These are phyloP conservation scores for Polietes domitor DNA, from an alignment of 2,888 invertebrate genomes.

Conservation along the genomic window DNA sequence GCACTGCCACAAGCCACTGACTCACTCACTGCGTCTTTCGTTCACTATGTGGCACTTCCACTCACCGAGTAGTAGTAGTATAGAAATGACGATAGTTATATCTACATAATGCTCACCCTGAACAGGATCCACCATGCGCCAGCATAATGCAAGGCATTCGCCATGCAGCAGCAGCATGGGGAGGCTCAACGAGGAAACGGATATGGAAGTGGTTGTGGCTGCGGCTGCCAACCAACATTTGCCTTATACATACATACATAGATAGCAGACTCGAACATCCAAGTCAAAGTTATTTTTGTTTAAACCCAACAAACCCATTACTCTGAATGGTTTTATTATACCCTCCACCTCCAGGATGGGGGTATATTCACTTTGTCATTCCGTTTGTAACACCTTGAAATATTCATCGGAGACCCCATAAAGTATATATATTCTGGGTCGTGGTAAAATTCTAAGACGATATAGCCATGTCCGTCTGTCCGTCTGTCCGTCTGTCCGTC, in stretches of 20 bases:
- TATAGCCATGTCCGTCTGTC: too few relatives aligned
- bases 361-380: too few relatives aligned
- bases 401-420: too few relatives aligned
- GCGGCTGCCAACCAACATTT: constrained; percentile 6
- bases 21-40: not conserved
- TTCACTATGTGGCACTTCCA: not conserved
- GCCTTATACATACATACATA: too few relatives aligned
- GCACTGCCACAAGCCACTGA: not conserved
- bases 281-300: constrained; percentile 22
- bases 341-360: too few relatives aligned
- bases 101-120: not conserved
- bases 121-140: too few relatives aligned
- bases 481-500: too few relatives aligned
- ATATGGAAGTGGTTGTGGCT: constrained; percentile 14
- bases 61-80: not conserved
- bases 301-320: constrained; percentile 7
- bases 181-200: constrained; percentile 18
- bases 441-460: too few relatives aligned
- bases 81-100: not conserved
- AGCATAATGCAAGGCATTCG: constrained; percentile 6
- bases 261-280: not conserved
- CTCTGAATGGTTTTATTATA: constrained; percentile 1
- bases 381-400: too few relatives aligned
- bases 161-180: not conserved
- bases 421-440: too few relatives aligned